Evolutionary conservation across 2,888 invertebrate genomes (phyloP).

Genomic region (Synergus gifuensis): DNA sequence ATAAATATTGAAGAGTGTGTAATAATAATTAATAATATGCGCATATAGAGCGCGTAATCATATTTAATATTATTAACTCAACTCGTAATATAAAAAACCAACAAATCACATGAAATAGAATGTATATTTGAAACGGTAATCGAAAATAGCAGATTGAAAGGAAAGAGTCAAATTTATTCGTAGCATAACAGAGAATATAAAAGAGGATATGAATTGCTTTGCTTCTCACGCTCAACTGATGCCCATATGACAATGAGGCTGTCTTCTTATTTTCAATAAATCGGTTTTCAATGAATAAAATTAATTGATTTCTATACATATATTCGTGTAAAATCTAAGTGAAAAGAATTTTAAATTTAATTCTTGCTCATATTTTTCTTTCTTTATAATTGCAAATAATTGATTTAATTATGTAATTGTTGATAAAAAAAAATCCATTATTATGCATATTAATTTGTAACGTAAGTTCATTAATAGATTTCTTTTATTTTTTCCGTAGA

Average conservation of each 20-base stretch:
- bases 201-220: conserved; percentile 29
- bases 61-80: background rate
- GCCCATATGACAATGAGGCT: conserved; percentile 11
- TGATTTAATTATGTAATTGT: background rate
- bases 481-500: background rate
- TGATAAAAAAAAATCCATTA: background rate
- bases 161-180: conserved; percentile 11
- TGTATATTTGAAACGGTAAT: conserved; percentile 1
- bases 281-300: conserved; percentile 6
- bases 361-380: background rate
- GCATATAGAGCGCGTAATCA: background rate
- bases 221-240: conserved; percentile 5
- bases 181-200: conserved; percentile 24
- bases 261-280: conserved; percentile 27
- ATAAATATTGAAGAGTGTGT: background rate
- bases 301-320: background rate
- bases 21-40: background rate
- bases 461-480: background rate
- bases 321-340: background rate
- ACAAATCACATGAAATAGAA: conserved; percentile 5
- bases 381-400: background rate
- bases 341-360: background rate
- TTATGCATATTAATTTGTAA: background rate
- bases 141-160: background rate
- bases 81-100: background rate